Base-by-base conservation (phyloP, 2,797 vertebrate genomes). In the Pseudopleuronectes americanus region DNA sequence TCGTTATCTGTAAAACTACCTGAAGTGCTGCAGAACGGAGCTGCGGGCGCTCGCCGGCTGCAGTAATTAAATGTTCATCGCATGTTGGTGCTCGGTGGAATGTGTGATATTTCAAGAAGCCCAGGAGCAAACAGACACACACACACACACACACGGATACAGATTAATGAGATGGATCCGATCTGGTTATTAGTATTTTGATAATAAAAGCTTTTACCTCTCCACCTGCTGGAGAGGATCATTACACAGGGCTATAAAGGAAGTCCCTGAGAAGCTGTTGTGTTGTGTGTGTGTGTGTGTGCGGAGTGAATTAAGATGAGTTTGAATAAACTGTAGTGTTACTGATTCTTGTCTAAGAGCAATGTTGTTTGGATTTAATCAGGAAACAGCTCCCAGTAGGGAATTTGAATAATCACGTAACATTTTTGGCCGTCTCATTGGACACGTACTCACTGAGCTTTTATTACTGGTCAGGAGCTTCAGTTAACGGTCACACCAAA, bases 91-190 rank as follows among this genome's bases (percentile, higher is more conserved):
- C 71, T 57, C 22, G 49, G 57, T 21, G 8, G 28, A 70, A 66
- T 57, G 38, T 76, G 61, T 36, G 10, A 74, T 47, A 13, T 57
- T 43, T 43, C 7, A 12, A 45, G 49, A 48, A 26, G 38, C 28
- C 14, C 51, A 23, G 21, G 45, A 60, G 58, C 17, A 33, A 28
- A 2, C 45, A 12, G 48, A 26, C 21, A 9, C 0, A 54, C 0
- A 63, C 23, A 54, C 0, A 63, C 23, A 31, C 43, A 54, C n/a
- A 31, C 43, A 47, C 24, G 21, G 3, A 57, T 26, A 48, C 41
- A 53, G 51, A 70, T 68, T 60, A 74, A 78, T 78, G 72, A 47
- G 33, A 31, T 70, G 49, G 23, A 64, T 77, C 57, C 5, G 33
- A 63, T 70, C 24, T 56, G 38, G 8, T 79, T 66, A 69, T 66